Conservation (phyloP, 2,888 invertebrate species). For the Ophioninae sp. region DNA sequence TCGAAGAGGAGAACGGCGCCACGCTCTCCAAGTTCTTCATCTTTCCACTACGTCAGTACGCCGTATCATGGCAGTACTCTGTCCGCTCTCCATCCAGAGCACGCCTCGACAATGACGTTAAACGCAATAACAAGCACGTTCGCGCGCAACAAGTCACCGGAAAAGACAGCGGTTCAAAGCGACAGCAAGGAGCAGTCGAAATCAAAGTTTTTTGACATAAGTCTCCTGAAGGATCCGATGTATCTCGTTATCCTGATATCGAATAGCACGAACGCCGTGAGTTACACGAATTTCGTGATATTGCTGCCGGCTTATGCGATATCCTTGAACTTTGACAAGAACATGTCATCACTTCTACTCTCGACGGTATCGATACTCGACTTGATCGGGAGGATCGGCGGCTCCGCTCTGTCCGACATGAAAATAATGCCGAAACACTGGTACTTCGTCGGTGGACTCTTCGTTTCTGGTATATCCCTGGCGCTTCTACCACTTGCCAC, state of each 20-base stretch:
- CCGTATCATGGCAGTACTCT: slow-evolving; percentile 93
- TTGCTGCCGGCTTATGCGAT: slow-evolving; percentile 90
- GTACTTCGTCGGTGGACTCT: slow-evolving; percentile 91
- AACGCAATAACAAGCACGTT: slow-evolving; percentile 86
- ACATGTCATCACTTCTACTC: slow-evolving; percentile 87
- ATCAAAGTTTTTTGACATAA: slow-evolving; percentile 88
- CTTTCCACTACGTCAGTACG: slow-evolving; percentile 92
- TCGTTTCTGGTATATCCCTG: slow-evolving; percentile 89
- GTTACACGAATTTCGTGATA: slow-evolving; percentile 93
- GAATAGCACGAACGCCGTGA: slow-evolving; percentile 92
- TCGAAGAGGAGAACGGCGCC: slow-evolving; percentile 66
- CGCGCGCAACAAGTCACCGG: slow-evolving; percentile 74
- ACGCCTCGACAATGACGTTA: slow-evolving; percentile 89
- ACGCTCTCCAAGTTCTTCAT: slow-evolving; percentile 88
- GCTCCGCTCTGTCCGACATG: slow-evolving; percentile 91
- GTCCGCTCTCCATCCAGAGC: slow-evolving; percentile 87
- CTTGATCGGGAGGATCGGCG: slow-evolving; percentile 91
- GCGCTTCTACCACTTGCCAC: slow-evolving; percentile 87
- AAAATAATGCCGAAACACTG: slow-evolving; percentile 90
- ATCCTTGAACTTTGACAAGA: slow-evolving; percentile 87
- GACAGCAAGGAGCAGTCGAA: slow-evolving; percentile 70
- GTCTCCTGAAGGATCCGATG: slow-evolving; percentile 89
- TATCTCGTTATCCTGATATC: slow-evolving; percentile 92
- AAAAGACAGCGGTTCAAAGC: slow-evolving; percentile 63
- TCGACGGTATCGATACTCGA: slow-evolving; percentile 92